Evolutionary conservation across 2,797 vertebrate genomes (phyloP), one percentile per base, ranked within the genome.

Genomic region (Sciurus carolinensis): DNA sequence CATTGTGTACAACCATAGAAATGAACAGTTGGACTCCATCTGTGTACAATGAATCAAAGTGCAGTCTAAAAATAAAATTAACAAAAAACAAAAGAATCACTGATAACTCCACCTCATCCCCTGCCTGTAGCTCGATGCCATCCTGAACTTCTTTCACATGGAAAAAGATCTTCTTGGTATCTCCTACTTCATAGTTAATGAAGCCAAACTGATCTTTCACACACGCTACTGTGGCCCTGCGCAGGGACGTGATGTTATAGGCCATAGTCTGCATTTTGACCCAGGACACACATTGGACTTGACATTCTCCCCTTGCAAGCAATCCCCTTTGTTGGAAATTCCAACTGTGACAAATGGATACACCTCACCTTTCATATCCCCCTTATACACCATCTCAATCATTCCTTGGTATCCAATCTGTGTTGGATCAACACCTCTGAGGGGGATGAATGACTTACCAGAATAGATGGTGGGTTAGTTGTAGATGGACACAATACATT

Each of bases 171-270:
- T 99, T 99, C 99, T 99, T 99, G 99, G 99, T 99, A 95, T 99
- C 99, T 75, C 99, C 99, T 90, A 99, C 99, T 99, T 99, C 99
- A 79, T 99, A 99, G 54, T 99, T 99, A 98, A 99, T 99, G 98
- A 99, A 99, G 95, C 99, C 99, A 98, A 99, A 99, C 99, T 99
- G 99, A 98, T 99, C 99, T 98, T 99, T 99, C 98, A 99, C 99
- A 39, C 99, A 99, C 96, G 99, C 99, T 97, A 99, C 99, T 24
- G 99, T 98, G 96, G 99, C 99, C 98, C 99, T 99, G 80, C 99
- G 99, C 97, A 99, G 99, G 4, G 99, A 99, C 52, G 99, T 99
- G 83, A 99, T 99, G 93, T 99, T 99, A 94, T 99, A 99, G 95
- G 99, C 99, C 99, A 99, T 99, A 75, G 99, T 99, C 98, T 96